Base-by-base conservation (phyloP, 2,113 vertebrate species). In the Psettodes erumei region DNA sequence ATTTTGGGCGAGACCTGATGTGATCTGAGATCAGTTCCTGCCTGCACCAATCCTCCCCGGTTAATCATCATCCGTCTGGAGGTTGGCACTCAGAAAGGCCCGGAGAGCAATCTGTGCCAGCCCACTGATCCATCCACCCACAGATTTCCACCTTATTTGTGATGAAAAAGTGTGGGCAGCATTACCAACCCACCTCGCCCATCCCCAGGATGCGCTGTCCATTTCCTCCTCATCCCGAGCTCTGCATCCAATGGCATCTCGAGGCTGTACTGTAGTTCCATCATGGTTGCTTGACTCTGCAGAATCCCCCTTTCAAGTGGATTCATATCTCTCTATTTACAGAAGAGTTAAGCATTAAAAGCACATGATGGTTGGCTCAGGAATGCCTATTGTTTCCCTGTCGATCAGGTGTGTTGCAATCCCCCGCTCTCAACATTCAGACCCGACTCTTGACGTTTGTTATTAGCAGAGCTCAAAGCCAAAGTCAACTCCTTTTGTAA, bases 401-500 rank as follows among this genome's bases (percentile, higher is more conserved):
- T 55, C 50, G 53, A 25, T 75, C 58, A 56, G 48, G 58, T 63
- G 56, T 82, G 78, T 84, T 28, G 62, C 69, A 79, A 79, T 23
- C 27, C 43, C 2, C 1, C 2, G 8, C 42, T 70, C 73, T 85
- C 77, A 83, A 85, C 69, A 75, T 25, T 55, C 59, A 54, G 43
- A 56, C n/a, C 4, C 13, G 48, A 8, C 59, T 54, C 62, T 59
- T 69, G 43, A 42, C 33, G 21, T 80, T 65, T 67, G 55, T 62
- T 84, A 48, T 88, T 79, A 79, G 61, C 58, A 75, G 30, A 54
- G 21, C 38, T 77, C 21, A 43, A 35, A 70, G 70, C 74, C 70
- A 87, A 80, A 75, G 88, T 89, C 81, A 87, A 83, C 77, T 79
- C 28, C 84, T 75, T 88, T 89, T 88, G 83, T 32, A 28, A 76